A percentile compares a stretch with the other conserved stretches of the same genome.
Evolutionary conservation across 64 coral and sea anemone genomes (phyloP).

Genomic region (Catalaphyllia jardinei): DNA sequence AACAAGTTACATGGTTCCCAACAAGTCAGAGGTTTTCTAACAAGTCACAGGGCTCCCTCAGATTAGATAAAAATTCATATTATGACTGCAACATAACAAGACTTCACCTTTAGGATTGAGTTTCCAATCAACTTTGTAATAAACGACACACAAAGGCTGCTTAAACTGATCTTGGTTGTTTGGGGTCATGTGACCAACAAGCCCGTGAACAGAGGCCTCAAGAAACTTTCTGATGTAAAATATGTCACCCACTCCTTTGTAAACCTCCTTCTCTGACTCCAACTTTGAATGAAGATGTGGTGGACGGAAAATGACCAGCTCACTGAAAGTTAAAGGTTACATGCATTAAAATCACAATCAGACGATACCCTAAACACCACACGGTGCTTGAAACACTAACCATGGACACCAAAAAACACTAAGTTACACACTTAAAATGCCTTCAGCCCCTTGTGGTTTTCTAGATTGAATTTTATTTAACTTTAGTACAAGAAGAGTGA

Average conservation of each 20-base stretch:
- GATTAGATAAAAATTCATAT: too few species aligned
- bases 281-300: constrained; percentile 73
- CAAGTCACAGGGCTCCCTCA: too few species aligned
- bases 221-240: constrained; percentile 93
- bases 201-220: constrained; percentile 69
- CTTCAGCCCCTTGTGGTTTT: too few species aligned
- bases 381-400: too few species aligned
- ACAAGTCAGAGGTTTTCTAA: too few species aligned
- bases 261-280: constrained; percentile 61
- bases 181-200: constrained; percentile 85
- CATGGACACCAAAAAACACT: too few species aligned
- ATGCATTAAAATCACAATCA: background rate
- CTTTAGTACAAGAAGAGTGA: too few species aligned
- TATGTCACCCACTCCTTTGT: constrained; percentile 52
- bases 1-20: too few species aligned
- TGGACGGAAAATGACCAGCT: constrained; percentile 85
- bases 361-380: too few species aligned
- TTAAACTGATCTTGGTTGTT: constrained; percentile 87
- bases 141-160: constrained; percentile 81
- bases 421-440: too few species aligned
- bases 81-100: background rate
- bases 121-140: constrained; percentile 85
- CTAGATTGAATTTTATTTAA: too few species aligned
- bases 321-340: constrained; percentile 32
- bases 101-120: constrained; percentile 80